Conservation (phyloP, 2,113 vertebrate genomes). For the Polypterus senegalus region DNA sequence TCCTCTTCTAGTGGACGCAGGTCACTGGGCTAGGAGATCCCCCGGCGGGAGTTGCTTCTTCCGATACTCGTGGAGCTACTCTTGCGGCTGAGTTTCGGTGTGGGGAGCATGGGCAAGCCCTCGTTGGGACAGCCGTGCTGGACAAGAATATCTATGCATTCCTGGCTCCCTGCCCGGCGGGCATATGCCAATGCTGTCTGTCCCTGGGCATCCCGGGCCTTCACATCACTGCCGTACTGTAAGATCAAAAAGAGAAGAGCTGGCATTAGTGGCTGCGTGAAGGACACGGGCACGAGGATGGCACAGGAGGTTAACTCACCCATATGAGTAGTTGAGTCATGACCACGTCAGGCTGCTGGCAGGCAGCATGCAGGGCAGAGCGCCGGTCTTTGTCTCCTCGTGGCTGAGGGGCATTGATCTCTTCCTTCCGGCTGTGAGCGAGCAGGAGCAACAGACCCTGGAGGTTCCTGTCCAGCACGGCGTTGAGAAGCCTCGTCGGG, state of each 20-base stretch:
- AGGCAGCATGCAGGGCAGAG: conserved; percentile 73
- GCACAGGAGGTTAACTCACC: conserved; percentile 45
- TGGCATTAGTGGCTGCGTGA: background rate
- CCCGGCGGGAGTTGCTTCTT: conserved; percentile 60
- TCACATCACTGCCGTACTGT: conserved; percentile 76
- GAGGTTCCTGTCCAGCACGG: conserved; percentile 68
- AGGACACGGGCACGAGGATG: background rate
- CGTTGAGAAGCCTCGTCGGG: conserved; percentile 52
- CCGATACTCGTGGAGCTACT: conserved; percentile 78
- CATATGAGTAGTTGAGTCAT: conserved; percentile 91
- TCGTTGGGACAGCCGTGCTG: conserved; percentile 79
- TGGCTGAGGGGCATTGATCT: conserved; percentile 50
- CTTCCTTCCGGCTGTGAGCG: conserved; percentile 79
- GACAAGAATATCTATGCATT: conserved; percentile 73
- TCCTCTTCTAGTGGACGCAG: conserved; percentile 8
- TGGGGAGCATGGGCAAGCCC: conserved; percentile 48
- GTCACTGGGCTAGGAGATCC: conserved; percentile 32
- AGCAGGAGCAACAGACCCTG: conserved; percentile 69
- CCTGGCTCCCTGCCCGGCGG: conserved; percentile 63
- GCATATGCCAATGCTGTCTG: conserved; percentile 70
- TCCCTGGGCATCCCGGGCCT: conserved; percentile 62
- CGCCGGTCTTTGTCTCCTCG: conserved; percentile 36
- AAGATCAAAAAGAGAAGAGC: background rate
- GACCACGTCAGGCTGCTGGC: conserved; percentile 75
- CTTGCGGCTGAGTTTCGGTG: conserved; percentile 63